Conservation (phyloP, 2,888 invertebrate genomes). For the Spodoptera littoralis region DNA sequence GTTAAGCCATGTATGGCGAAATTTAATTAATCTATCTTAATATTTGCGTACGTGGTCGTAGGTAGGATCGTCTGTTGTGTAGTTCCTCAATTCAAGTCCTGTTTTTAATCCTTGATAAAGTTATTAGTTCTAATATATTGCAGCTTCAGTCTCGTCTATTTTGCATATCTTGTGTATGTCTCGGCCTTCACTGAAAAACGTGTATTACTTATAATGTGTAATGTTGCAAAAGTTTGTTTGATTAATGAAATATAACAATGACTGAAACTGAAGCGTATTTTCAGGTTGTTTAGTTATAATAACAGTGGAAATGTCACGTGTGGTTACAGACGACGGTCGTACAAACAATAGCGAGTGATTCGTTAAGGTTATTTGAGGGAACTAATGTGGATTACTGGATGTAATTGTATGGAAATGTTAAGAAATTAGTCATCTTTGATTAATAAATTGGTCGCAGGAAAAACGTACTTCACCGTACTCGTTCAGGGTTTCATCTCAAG, state of each 20-base stretch:
- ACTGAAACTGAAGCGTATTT: constrained; percentile 16
- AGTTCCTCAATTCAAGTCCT: neutral
- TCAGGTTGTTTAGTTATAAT: constrained; percentile 9
- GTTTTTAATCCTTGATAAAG: no score
- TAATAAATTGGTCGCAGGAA: constrained; percentile 53
- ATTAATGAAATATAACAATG: constrained; percentile 18
- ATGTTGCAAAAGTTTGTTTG: neutral
- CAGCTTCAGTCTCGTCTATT: no score
- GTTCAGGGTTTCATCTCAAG: constrained; percentile 72
- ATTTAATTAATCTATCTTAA: constrained; percentile 22
- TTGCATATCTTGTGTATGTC: no score
- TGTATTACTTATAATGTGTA: no score
- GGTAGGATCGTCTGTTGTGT: constrained; percentile 4
- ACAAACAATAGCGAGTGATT: constrained; percentile 43
- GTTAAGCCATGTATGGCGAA: constrained; percentile 33
- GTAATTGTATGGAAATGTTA: constrained; percentile 23
- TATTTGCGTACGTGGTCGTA: constrained; percentile 4
- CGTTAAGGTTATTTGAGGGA: constrained; percentile 31
- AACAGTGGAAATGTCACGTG: constrained; percentile 42
- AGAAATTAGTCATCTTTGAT: constrained; percentile 36
- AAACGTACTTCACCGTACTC: constrained; percentile 48
- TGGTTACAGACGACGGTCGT: constrained; percentile 9
- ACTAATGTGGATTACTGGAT: constrained; percentile 28
- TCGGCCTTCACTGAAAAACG: no score
- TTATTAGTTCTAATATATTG: no score